Conservation (phyloP, 2,888 invertebrate genomes). For the Stenolophus ochropezus region DNA sequence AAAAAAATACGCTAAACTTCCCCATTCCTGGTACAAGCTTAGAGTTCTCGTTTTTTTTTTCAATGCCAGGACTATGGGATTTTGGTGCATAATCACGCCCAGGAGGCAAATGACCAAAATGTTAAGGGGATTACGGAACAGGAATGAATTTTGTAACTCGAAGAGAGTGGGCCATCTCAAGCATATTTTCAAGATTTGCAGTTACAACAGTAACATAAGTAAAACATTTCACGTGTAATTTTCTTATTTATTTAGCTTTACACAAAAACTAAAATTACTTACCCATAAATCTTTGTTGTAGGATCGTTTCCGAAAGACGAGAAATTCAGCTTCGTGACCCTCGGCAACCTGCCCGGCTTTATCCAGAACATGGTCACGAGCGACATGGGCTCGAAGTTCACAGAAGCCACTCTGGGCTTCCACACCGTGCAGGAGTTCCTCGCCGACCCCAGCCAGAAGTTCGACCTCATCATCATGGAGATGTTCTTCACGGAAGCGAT, state of each 20-base stretch:
- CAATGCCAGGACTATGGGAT: no score
- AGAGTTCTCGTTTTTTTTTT: no score
- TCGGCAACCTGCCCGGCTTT: not conserved
- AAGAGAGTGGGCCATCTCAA: no score
- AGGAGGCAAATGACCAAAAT: no score
- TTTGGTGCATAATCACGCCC: no score
- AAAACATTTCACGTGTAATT: not conserved
- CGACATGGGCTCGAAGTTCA: not conserved
- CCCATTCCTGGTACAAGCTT: no score
- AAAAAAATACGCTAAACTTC: no score
- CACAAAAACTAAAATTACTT: not conserved
- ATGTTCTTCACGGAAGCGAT: constrained; percentile 67
- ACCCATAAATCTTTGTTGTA: no score
- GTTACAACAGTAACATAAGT: no score
- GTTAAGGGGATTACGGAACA: no score
- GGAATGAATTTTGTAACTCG: no score
- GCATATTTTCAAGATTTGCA: no score
- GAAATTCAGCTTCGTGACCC: constrained; percentile 5
- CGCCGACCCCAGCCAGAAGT: constrained; percentile 64
- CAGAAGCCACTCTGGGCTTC: constrained; percentile 62
- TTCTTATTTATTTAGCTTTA: not conserved
- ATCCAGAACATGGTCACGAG: constrained; percentile 1
- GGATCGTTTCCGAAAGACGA: not conserved
- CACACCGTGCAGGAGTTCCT: constrained; percentile 65
- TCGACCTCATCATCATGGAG: constrained; percentile 68